Base-by-base conservation (phyloP, 2,888 invertebrate genomes). In the Cryptophagus acutangulus region DNA sequence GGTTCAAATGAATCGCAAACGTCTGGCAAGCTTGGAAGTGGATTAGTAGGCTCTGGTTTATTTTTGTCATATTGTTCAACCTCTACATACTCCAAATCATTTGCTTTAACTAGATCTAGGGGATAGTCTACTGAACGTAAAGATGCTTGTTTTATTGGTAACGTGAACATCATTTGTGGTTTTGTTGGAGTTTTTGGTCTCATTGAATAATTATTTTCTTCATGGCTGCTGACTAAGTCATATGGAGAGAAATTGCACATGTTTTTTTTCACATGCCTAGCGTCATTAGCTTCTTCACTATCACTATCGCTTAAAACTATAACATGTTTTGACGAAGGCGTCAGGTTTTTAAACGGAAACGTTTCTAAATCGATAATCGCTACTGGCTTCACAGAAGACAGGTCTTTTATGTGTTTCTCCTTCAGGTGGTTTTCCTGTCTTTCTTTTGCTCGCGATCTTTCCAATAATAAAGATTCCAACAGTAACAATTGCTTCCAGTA, bases 1-100 rank as follows among this genome's bases (percentile, higher is more conserved):
- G 91, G 91, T 69, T 91, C 90, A 68, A 89, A 91, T 1, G 91
- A 91, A 78, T 91, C 90, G 68, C 91, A 91, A 2, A 82, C 88
- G 67, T 88, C 87, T 1, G 87, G 87, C 9, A 86, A 81, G 45
- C 80, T 80, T 0, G 80, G 81, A 1, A 80, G 79, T 4, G 81
- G 79, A 42, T 76, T 77, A 36, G 81, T 82, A 0, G 79, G 79
- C 51, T 79, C 80, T 0, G 79, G 79, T 1, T 38, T 46, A 14
- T 51, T 48, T 15, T 42, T 43, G 24, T 60, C 58, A 40, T 65
- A 61, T 35, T 61, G 58, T 12, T 46, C 47, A 14, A 53, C 55
- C 17, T 51, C 54, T 48, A 61, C 59, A 16, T 58, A 61, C 24
- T 67, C 66, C 25, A 71, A 67, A 39, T 73, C 73, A 38, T 76